phyloP scores from a whole-genome alignment of 2,113 vertebrate species.

The Onychorhynchus coronatus region DNA sequence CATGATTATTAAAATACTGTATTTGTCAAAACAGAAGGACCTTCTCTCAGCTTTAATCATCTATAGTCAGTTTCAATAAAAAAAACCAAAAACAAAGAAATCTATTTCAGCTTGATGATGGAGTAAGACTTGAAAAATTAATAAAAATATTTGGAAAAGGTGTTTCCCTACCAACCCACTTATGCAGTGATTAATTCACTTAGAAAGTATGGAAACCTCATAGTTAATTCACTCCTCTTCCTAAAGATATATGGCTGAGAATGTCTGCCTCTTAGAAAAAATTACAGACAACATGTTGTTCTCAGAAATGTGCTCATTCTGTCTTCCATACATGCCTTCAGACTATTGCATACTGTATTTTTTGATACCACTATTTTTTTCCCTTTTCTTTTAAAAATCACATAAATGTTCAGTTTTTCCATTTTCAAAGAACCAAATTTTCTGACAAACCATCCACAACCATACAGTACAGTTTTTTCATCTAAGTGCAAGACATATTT shows the following conservation, averaged over 20 bases:
- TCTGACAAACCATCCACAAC: background rate
- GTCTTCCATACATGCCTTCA: background rate
- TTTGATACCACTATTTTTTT: background rate
- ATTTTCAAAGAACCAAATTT: background rate
- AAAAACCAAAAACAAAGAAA: background rate
- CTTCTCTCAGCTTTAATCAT: background rate
- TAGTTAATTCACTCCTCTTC: background rate
- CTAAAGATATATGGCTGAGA: background rate
- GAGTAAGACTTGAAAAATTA: rapidly evolving
- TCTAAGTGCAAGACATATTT: background rate
- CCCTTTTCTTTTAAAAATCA: background rate
- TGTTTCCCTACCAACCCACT: background rate
- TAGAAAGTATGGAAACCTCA: background rate
- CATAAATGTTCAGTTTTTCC: background rate
- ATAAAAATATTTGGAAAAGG: background rate
- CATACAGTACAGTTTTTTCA: background rate
- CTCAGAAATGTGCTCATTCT: background rate
- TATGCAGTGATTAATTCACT: background rate
- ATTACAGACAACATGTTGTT: background rate
- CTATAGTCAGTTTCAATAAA: background rate
- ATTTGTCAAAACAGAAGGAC: background rate
- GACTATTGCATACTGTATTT: background rate
- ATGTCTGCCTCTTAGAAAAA: background rate
- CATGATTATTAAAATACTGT: background rate
- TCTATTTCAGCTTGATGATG: background rate